Percentiles rank a stretch among this genome's conserved stretches.
Evolutionary conservation across 2,888 invertebrate species (phyloP).

Genomic region (Strigamia transsilvanica): DNA sequence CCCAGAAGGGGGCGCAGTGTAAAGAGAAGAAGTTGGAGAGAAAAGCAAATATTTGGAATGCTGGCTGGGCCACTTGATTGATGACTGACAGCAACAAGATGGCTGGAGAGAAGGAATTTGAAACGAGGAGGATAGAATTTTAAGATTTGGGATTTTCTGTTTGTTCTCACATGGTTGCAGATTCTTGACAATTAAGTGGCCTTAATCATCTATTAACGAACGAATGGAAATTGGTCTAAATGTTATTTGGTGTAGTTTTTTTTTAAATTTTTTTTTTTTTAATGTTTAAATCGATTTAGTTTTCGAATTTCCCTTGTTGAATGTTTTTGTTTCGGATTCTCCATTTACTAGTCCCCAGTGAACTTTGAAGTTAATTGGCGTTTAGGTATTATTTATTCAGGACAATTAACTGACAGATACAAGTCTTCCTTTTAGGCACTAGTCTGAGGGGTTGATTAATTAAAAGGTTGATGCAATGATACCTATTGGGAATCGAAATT

Average conservation of each 20-base stretch:
- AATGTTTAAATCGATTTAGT: constrained; percentile 7
- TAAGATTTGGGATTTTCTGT: background rate
- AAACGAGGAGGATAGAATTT: constrained; percentile 12
- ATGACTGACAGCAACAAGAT: constrained; percentile 49
- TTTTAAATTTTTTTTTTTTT: background rate
- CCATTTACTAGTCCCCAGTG: constrained; percentile 4
- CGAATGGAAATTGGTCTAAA: background rate
- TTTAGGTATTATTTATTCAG: constrained; percentile 35
- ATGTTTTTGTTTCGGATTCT: background rate
- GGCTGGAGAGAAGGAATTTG: background rate
- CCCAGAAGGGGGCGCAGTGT: constrained; percentile 43
- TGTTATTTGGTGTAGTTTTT: background rate
- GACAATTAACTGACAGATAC: constrained; percentile 26
- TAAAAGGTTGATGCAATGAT: constrained; percentile 26
- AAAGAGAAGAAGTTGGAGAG: constrained; percentile 48
- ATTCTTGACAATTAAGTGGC: background rate
- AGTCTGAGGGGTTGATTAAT: constrained; percentile 9
- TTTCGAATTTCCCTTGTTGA: constrained; percentile 7
- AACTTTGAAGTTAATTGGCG: constrained; percentile 37
- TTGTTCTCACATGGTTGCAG: background rate
- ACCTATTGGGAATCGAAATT: background rate
- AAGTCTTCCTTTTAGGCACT: constrained; percentile 4
- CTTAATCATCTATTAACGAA: background rate
- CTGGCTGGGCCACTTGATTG: constrained; percentile 47
- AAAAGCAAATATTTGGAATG: constrained; percentile 48